Conservation (phyloP, 2,113 vertebrate species). For the Asarcornis scutulata region DNA sequence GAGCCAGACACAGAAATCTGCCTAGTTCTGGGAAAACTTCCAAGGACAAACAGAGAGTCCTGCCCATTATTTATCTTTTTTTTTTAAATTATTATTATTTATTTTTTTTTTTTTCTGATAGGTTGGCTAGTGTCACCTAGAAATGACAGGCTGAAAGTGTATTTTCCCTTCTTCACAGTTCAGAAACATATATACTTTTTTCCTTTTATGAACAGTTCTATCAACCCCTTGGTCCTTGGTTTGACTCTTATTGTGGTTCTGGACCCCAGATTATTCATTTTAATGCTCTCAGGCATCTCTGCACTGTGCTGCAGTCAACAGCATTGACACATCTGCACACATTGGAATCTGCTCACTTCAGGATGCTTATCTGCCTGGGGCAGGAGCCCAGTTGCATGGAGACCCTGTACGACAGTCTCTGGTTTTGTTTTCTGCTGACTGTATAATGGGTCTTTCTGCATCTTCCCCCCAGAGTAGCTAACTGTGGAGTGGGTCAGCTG, state of each 20-base stretch:
- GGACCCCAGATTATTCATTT: background rate
- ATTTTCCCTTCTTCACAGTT: background rate
- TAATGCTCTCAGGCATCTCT: background rate
- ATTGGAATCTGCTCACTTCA: background rate
- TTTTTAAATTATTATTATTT: background rate
- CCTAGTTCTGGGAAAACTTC: conserved; percentile 2
- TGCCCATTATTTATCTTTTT: background rate
- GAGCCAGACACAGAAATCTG: background rate
- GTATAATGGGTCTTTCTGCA: background rate
- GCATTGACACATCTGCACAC: background rate
- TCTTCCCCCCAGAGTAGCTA: background rate
- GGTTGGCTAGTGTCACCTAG: background rate
- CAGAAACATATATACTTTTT: background rate
- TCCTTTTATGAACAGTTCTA: background rate
- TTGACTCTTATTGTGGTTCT: background rate
- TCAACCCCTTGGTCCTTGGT: background rate
- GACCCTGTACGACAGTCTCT: background rate
- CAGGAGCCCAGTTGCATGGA: background rate
- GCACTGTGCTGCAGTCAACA: background rate
- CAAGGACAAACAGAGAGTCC: background rate
- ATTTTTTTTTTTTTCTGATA: background rate
- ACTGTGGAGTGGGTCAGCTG: background rate
- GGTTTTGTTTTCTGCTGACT: background rate
- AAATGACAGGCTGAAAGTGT: background rate
- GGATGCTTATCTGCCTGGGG: background rate